A percentile compares a stretch with the other conserved stretches of the same genome.
Conservation (phyloP, 2,888 invertebrate genomes). For the Azorinus chamasolen region DNA sequence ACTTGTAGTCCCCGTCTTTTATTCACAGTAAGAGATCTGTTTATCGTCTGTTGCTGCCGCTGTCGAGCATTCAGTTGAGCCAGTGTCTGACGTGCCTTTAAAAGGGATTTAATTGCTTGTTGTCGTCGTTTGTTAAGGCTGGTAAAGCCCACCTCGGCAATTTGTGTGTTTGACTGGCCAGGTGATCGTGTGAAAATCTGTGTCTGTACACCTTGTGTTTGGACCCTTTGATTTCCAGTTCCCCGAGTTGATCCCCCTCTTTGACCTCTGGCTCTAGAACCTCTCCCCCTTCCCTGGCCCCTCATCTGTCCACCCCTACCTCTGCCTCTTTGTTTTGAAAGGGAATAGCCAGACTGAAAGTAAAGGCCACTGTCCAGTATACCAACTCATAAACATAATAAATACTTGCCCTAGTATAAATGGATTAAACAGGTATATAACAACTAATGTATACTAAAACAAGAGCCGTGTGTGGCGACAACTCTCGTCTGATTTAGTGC, state of each 20-base stretch:
- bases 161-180: neutral
- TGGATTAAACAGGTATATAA: too few relatives aligned
- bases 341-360: too few relatives aligned
- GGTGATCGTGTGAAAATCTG: neutral
- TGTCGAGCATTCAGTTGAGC: constrained; percentile 38
- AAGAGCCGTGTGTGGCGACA: too few relatives aligned
- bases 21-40: constrained; percentile 30
- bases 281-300: constrained; percentile 5
- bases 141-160: constrained; percentile 21
- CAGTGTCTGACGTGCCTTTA: constrained; percentile 52
- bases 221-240: too few relatives aligned
- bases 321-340: neutral
- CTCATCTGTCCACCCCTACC: constrained; percentile 1
- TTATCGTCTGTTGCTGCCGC: constrained; percentile 30
- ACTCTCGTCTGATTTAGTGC: too few relatives aligned
- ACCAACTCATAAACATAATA: too few relatives aligned
- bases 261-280: constrained; percentile 20
- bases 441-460: too few relatives aligned
- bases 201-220: neutral
- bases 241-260: constrained; percentile 5
- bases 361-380: too few relatives aligned
- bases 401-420: too few relatives aligned
- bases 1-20: constrained; percentile 55
- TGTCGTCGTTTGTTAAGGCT: constrained; percentile 40
- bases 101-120: constrained; percentile 36